Conservation (phyloP, 2,113 vertebrate species). For the Orientallactaga bullata region DNA sequence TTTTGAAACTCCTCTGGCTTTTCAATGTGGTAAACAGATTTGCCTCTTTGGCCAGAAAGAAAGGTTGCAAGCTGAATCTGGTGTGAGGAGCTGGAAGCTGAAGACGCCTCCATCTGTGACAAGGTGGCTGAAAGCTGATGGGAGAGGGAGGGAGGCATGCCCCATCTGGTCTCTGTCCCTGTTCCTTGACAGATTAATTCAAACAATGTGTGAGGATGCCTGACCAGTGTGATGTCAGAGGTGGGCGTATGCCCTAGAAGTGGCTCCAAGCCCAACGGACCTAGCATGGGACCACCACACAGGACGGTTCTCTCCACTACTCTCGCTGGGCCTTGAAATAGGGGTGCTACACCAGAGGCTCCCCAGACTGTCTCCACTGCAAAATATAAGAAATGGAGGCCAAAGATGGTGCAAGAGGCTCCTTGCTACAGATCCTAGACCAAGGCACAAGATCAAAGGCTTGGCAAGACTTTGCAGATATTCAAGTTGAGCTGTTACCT, state of each 20-base stretch:
- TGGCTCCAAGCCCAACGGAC: background rate
- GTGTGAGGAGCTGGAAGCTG: background rate
- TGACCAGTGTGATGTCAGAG: background rate
- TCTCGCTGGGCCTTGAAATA: background rate
- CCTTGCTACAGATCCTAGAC: background rate
- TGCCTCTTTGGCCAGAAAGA: conserved; percentile 53
- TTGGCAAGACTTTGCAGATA: background rate
- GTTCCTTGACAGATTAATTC: background rate
- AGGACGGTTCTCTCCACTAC: background rate
- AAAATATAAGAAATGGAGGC: background rate
- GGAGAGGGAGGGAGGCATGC: background rate
- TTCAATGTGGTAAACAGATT: conserved; percentile 64
- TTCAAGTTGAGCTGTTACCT: background rate
- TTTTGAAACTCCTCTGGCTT: conserved; percentile 38
- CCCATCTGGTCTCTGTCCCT: background rate
- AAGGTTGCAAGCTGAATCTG: background rate
- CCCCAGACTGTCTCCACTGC: background rate
- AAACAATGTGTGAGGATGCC: background rate
- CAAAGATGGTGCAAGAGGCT: background rate
- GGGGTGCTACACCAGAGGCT: background rate
- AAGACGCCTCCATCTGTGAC: background rate
- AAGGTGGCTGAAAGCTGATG: conserved; percentile 9
- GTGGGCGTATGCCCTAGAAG: background rate
- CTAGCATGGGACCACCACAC: background rate
- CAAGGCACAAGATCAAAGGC: background rate